These are phyloP conservation scores for Leucophora obtusa DNA, from an alignment of 2,888 invertebrate genomes.

Conservation along the genomic window DNA sequence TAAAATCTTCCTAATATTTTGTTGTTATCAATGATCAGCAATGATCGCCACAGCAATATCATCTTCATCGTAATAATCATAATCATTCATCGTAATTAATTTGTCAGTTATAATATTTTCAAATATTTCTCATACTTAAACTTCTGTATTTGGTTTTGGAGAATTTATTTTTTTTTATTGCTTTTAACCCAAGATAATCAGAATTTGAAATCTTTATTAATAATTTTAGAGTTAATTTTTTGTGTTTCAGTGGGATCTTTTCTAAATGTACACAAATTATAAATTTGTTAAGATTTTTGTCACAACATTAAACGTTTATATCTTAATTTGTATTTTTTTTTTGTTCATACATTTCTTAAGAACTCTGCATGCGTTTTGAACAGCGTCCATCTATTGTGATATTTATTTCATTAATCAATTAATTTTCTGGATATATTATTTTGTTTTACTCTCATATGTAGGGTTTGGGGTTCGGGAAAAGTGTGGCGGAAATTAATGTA, in stretches of 20 bases:
- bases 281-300: constrained; percentile 61
- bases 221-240: constrained; percentile 47
- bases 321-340: constrained; percentile 45
- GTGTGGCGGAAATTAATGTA: no score
- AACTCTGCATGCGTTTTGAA: constrained; percentile 56
- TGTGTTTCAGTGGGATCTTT: constrained; percentile 32
- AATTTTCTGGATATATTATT: constrained; percentile 47
- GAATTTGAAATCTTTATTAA: constrained; percentile 59
- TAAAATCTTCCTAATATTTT: not conserved
- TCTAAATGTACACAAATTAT: constrained; percentile 57
- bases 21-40: not conserved
- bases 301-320: constrained; percentile 57
- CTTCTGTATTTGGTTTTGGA: constrained; percentile 46
- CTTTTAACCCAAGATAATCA: constrained; percentile 42
- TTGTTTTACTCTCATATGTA: not conserved
- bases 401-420: constrained; percentile 28
- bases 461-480: no score
- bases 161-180: constrained; percentile 6
- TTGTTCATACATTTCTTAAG: constrained; percentile 37
- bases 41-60: constrained; percentile 15
- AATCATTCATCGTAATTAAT: constrained; percentile 54
- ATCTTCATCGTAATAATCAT: constrained; percentile 17
- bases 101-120: constrained; percentile 55
- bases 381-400: constrained; percentile 2
- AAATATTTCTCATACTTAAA: constrained; percentile 54